Base-by-base conservation (phyloP, 2,888 invertebrate genomes). In the Keiferia lycopersicella region DNA sequence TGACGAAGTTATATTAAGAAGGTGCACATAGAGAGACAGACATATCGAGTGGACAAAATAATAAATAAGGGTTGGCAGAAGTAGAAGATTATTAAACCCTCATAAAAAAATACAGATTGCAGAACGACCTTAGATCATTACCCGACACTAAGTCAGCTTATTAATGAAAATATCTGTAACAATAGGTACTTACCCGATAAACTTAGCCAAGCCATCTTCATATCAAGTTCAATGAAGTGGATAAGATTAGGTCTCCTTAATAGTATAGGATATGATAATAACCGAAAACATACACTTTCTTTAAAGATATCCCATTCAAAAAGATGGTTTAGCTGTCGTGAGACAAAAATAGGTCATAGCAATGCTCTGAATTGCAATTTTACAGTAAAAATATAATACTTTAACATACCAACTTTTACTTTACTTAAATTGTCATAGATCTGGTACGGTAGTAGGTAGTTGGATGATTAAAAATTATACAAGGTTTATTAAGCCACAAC, bases 171-270 rank as follows among this genome's bases (percentile, higher is more conserved):
- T 22, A 22, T 26, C 45, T 2, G 20, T 45, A 60, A 60, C 8
- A 61, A 50, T 50, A n/a, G n/a, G n/a, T n/a, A n/a, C n/a, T n/a
- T n/a, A 61, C 26, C 61, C 50, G 50, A 50, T 50, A 61, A 61
- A 20, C 16, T 26, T 18, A 11, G 34, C 30, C 26, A 61, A 61
- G 61, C 61, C 61, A 34, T 50, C 30, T 34, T 48, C 14, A 61
- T 50, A 61, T 1, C 41, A 61, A 8, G 26, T 22, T 60, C 61
- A 61, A 61, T 50, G 50, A 50, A 61, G 50, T 34, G 61, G 26
- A 34, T 50, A 50, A 61, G 61, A 61, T 61, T 61, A 61, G 61
- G 61, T 61, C 18, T 48, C 50, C 30, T 50, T 60, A 34, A 61
- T 61, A 50, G 34, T 16, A 56, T n/a, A 56, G 51, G 56, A 34